Evolutionary conservation across 37 sponge, comb jelly and placozoan species (phyloP), one percentile per base, ranked within the genome.

Genomic region (Eunapius fragilis): DNA sequence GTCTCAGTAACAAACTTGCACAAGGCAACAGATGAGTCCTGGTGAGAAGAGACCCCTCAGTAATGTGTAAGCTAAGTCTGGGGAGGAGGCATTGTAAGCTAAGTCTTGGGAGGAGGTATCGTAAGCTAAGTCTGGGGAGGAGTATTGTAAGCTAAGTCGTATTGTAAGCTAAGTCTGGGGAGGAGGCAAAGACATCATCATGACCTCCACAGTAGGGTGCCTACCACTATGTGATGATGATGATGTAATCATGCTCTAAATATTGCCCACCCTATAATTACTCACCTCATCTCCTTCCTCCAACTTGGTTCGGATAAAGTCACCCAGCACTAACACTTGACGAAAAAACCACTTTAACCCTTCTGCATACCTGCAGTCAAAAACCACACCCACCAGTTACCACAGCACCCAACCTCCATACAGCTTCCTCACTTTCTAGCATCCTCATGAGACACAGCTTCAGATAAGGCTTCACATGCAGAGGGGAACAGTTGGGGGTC

Each of bases 391-490:
- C 7, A 35, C 9, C 6, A 11, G 76, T 33, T 24, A 34, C 32
- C 76, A 24, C 5, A 27, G 23, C 74, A 73, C 58, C 10, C 36
- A 50, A 3, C 6, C 4, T 23, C 68, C 6, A 11, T 32, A n/a
- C n/a, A 67, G 50, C 69, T 12, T 6, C 32, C 7, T 31, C 68
- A 93, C 90, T 87, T 89, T 37, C 78, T 81, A n/a, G 84, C 78
- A 74, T 93, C 94, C 2, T 88, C 80, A 37, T 89, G 84, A 23
- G 83, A 77, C 7, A 87, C 72, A 13, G 89, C 69, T 13, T 89
- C 89, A 58, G 79, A 68, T 41, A 93, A 74, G 30, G 90, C 69
- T 11, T 87, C 90, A 6, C 70, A 33, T 7, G 94, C 76, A 69
- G 27, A 28, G 5, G 33, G 71, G 0, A 86, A 75, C 69, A 93